Evolutionary conservation across 2,113 vertebrate genomes (phyloP).

Genomic region (Myiopsitta monachus): DNA sequence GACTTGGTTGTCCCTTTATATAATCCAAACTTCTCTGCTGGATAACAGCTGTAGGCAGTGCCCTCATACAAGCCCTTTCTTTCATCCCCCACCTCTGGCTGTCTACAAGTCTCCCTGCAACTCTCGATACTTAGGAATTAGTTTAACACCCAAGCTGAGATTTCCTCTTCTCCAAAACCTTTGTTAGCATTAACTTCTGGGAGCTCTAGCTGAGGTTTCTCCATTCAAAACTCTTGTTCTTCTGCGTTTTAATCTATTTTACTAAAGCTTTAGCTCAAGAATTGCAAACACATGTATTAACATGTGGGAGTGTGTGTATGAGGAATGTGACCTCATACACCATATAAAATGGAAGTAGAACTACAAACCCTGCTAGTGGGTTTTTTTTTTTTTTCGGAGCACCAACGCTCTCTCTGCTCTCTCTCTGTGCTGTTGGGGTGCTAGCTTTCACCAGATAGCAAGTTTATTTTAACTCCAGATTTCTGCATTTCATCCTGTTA

Average conservation of each 20-base stretch:
- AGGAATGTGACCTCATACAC: background rate
- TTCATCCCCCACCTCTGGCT: background rate
- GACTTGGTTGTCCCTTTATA: background rate
- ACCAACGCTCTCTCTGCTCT: background rate
- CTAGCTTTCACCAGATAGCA: background rate
- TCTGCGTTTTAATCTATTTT: background rate
- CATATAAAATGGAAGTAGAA: background rate
- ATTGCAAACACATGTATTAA: background rate
- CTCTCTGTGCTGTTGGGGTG: background rate
- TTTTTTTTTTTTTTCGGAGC: background rate
- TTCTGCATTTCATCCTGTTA: background rate
- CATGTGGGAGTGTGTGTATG: background rate
- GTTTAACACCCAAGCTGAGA: background rate
- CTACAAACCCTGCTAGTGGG: background rate
- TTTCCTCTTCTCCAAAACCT: background rate
- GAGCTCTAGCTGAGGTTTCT: background rate
- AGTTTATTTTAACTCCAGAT: background rate
- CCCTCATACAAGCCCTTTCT: background rate
- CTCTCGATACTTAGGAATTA: background rate
- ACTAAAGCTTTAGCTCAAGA: background rate
- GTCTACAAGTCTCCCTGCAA: background rate
- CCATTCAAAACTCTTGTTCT: background rate
- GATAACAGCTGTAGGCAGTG: background rate
- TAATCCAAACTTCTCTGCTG: background rate
- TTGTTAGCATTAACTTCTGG: background rate